phyloP scores from a whole-genome alignment of 2,888 invertebrate genomes.

The Drosophila cognata region DNA sequence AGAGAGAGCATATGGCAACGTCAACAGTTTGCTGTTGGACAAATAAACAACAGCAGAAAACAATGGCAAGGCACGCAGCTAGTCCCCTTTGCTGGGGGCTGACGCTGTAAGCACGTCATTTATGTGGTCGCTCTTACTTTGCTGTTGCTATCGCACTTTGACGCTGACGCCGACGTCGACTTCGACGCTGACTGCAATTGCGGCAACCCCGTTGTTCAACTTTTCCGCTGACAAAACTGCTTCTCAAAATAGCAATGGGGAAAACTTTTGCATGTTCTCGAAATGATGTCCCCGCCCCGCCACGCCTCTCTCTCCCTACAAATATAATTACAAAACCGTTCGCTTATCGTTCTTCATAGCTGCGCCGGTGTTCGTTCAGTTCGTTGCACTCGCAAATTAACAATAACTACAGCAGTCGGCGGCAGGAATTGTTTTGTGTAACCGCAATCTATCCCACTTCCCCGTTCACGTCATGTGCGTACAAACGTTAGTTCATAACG shows the following conservation, averaged over 20 bases:
- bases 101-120: conserved; percentile 68
- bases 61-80: conserved; percentile 34
- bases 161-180: conserved; percentile 33
- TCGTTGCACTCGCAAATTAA: conserved; percentile 76
- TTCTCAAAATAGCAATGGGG: conserved; percentile 57
- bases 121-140: conserved; percentile 31
- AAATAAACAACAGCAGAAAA: conserved; percentile 63
- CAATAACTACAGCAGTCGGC: conserved; percentile 44
- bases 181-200: conserved; percentile 29
- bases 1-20: conserved; percentile 63
- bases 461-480: conserved; percentile 13
- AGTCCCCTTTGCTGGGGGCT: conserved; percentile 64
- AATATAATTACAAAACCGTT: conserved; percentile 72
- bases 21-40: conserved; percentile 68
- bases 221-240: conserved; percentile 72
- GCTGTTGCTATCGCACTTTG: conserved; percentile 71
- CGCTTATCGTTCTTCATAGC: conserved; percentile 63
- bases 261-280: conserved; percentile 55
- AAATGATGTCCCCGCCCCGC: conserved; percentile 39
- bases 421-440: conserved; percentile 17
- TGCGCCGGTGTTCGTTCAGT: conserved; percentile 45
- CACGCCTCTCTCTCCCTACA: conserved; percentile 22
- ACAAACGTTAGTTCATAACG: background rate
- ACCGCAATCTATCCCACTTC: conserved; percentile 51
- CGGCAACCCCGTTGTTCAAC: conserved; percentile 54